phyloP scores from a whole-genome alignment of 2,113 vertebrate genomes.

The Colius striatus region DNA sequence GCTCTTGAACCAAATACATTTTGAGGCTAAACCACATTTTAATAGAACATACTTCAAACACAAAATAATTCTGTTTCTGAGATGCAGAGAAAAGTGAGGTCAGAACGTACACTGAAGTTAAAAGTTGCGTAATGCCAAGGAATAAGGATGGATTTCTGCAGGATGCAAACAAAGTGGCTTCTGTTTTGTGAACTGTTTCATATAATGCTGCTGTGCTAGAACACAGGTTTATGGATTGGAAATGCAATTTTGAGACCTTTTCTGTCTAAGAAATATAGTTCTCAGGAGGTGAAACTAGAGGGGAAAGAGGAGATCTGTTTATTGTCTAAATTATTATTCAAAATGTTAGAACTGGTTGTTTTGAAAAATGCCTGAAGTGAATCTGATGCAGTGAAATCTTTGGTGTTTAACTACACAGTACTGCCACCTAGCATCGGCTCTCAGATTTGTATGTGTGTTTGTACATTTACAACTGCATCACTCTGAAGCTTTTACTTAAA shows the following conservation, averaged over 20 bases:
- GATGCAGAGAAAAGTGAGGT: not conserved
- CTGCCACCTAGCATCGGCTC: constrained; percentile 80
- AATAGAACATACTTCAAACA: not conserved
- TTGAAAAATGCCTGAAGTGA: constrained; percentile 10
- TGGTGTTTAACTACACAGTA: constrained; percentile 73
- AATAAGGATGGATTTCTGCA: not conserved
- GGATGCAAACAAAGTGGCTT: not conserved
- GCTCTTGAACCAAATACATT: not conserved
- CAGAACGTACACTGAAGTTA: not conserved
- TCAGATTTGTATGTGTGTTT: not conserved
- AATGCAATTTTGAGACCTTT: not conserved
- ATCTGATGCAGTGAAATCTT: not conserved
- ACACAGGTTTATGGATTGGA: not conserved
- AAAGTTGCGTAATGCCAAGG: not conserved
- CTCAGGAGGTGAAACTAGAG: constrained; percentile 40
- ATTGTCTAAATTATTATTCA: constrained; percentile 55
- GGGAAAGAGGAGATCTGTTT: not conserved
- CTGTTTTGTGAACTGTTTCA: not conserved
- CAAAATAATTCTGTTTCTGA: not conserved
- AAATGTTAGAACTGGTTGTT: not conserved
- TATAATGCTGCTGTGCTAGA: not conserved
- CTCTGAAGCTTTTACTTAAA: not conserved
- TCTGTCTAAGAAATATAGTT: not conserved
- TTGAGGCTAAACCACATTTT: not conserved
- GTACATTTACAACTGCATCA: not conserved